Percentiles rank a stretch among this genome's conserved stretches.
phyloP scores from a whole-genome alignment of 1,140 invertebrate species.

The Mylabris phalerata region DNA sequence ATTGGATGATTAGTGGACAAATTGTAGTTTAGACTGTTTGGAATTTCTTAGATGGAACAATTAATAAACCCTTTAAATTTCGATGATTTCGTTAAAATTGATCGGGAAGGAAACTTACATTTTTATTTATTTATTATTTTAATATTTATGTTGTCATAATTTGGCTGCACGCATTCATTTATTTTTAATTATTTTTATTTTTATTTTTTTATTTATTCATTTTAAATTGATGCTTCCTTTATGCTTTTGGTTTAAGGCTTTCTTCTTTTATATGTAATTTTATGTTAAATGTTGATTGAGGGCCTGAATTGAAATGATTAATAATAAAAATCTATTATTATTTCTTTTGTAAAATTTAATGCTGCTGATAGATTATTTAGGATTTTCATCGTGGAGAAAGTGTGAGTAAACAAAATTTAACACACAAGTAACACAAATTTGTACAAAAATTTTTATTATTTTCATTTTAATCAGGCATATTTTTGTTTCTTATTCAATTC shows the following conservation, averaged over 20 bases:
- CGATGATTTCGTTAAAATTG: not conserved
- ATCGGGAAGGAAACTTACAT: conserved; percentile 27
- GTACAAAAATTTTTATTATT: conserved; percentile 8
- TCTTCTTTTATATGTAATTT: conserved; percentile 1
- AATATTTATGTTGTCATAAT: conserved; percentile 26
- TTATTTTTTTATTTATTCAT: not conserved
- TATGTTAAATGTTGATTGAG: not conserved
- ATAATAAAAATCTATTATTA: not conserved
- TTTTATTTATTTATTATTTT: conserved; percentile 15
- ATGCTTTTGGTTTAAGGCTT: not conserved
- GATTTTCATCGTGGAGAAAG: conserved; percentile 34
- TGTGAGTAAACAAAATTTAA: conserved; percentile 29
- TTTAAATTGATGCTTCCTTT: not conserved
- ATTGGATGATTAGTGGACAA: no score
- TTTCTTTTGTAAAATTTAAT: not conserved
- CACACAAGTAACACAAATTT: not conserved
- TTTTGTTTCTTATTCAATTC: conserved; percentile 9
- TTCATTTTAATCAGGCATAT: conserved; percentile 27
- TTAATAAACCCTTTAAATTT: no score
- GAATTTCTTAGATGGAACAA: no score
- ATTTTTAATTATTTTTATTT: conserved; percentile 7
- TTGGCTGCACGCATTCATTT: conserved; percentile 29
- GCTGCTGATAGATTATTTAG: conserved; percentile 28
- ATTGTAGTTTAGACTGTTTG: no score
- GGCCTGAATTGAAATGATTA: conserved; percentile 16